A percentile compares a stretch with the other conserved stretches of the same genome.
Conservation (phyloP, 2,113 vertebrate genomes). For the Excalfactoria chinensis region DNA sequence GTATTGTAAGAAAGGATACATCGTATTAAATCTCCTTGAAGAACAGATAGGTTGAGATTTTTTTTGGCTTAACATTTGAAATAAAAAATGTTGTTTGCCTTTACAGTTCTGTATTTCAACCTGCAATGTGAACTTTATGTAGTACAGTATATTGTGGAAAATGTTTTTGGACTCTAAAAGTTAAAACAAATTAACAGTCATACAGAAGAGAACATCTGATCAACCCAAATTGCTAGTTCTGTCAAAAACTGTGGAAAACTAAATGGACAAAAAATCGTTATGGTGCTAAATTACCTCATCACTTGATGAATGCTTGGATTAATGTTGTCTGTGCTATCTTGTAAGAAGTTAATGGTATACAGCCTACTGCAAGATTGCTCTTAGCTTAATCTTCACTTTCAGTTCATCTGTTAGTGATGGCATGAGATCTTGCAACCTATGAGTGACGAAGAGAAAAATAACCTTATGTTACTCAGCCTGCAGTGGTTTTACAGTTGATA, state of each 20-base stretch:
- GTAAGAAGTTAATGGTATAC: not conserved
- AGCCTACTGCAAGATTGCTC: not conserved
- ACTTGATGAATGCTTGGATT: constrained; percentile 13
- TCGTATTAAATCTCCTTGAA: constrained; percentile 8
- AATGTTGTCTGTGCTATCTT: constrained; percentile 35
- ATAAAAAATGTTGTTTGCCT: constrained; percentile 43
- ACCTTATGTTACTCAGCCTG: not conserved
- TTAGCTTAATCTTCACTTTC: not conserved
- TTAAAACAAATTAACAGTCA: constrained; percentile 13
- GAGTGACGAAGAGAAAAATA: not conserved
- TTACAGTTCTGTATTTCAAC: constrained; percentile 24
- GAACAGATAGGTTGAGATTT: not conserved
- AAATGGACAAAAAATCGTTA: not conserved
- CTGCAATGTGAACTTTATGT: not conserved
- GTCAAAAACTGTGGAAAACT: not conserved
- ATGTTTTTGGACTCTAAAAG: not conserved
- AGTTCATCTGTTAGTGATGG: not conserved
- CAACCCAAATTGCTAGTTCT: not conserved
- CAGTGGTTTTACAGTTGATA: not conserved
- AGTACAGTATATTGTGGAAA: not conserved
- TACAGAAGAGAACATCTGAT: not conserved
- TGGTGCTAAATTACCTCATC: constrained; percentile 29
- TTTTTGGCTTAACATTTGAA: not conserved
- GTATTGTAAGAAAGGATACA: not conserved
- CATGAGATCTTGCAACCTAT: not conserved